Percentiles rank a stretch among this genome's conserved stretches.
Conservation (phyloP, 2,797 vertebrate genomes). For the Coregonus suidteri region DNA sequence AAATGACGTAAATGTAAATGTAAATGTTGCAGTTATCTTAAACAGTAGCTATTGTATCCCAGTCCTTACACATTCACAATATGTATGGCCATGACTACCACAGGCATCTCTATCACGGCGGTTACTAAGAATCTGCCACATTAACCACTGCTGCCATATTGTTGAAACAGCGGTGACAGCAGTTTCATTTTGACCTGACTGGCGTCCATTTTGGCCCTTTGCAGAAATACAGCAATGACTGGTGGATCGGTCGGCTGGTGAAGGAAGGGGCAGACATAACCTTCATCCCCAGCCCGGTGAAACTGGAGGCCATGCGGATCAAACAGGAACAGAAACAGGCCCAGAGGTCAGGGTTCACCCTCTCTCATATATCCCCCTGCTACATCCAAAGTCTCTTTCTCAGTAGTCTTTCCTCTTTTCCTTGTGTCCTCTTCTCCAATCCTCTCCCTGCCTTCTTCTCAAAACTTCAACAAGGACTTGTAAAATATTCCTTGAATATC, state of each 20-base stretch:
- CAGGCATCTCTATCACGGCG: neutral
- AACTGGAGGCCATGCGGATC: slow-evolving; percentile 92
- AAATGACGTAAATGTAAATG: no score
- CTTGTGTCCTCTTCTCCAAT: neutral
- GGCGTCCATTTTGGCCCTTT: slow-evolving; percentile 11
- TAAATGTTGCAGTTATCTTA: no score
- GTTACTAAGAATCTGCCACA: no score
- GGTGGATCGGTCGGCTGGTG: slow-evolving; percentile 97
- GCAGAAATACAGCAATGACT: slow-evolving; percentile 97
- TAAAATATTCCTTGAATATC: neutral
- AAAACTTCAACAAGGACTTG: neutral
- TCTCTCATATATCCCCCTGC: neutral
- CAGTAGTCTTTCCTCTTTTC: neutral
- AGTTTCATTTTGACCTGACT: neutral
- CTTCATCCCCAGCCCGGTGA: slow-evolving; percentile 96
- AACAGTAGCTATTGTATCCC: neutral
- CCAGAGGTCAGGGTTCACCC: slow-evolving; percentile 68
- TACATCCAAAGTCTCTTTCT: neutral
- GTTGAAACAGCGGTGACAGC: neutral
- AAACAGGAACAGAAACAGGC: slow-evolving; percentile 95
- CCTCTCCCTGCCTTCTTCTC: neutral
- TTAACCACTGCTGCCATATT: neutral
- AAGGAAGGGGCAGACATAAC: slow-evolving; percentile 95
- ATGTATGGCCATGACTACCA: no score
- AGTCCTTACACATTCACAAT: neutral